Evolutionary conservation across 2,888 invertebrate genomes (phyloP), one percentile per base, ranked within the genome.

Genomic region (Hoplodrina ambigua): DNA sequence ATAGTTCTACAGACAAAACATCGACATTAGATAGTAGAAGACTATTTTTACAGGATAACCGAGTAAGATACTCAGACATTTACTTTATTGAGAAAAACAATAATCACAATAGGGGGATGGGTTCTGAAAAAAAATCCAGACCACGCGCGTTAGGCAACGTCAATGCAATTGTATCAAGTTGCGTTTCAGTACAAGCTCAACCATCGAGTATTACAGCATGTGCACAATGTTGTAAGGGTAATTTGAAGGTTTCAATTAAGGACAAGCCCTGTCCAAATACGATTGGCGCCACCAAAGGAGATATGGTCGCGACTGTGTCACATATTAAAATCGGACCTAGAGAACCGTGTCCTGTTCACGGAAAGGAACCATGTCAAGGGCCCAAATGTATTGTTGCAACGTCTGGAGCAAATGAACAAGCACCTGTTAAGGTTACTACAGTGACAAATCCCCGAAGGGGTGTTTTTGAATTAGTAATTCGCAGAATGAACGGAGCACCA

Each of bases 401-500:
- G 55, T 78, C 91, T 13, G 86, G 85, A 44, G 87, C 84, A 69
- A 68, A 54, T 71, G 87, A 89, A 57, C 87, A 90, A 69, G 92
- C 87, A 41, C 91, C 93, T 25, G 92, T 95, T 6, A 94, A 93
- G 83, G 89, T 96, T 13, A 87, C 92, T 8, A 90, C 90, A 25
- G 87, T 86, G 30, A 88, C 86, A 50, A 96, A 96, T 86, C 92
- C 94, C 6, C 90, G 95, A 17, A 89, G 94, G 60, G 95, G 95
- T 25, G 95, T 96, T 33, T 96, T 95, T 77, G 95, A 96, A 86
- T 78, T 96, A 66, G 93, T 94, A 4, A 89, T 96, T 72, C 91
- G 95, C 53, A 91, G 88, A 86, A 86, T 95, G 69, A 93, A 86
- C 25, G 95, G 94, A 37, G 94, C 94, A 41, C 94, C 94, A 17